Base-by-base conservation (phyloP, 2,113 vertebrate species). In the Toxotes chatareus region DNA sequence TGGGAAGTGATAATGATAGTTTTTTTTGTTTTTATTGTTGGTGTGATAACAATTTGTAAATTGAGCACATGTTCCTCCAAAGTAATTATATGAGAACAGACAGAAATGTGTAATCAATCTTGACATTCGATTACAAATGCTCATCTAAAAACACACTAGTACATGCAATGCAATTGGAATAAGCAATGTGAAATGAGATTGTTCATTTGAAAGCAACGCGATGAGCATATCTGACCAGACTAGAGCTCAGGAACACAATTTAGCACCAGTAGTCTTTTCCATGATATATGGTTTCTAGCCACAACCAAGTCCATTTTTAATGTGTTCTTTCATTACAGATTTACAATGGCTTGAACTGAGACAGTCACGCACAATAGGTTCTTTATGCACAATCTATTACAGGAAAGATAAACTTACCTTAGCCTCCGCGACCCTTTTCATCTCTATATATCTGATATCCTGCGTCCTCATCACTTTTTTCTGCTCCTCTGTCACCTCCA, bases 361-460 rank as follows among this genome's bases (percentile, higher is more conserved):
- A n/a, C 2, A 14, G 8, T n/a, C 7, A 21, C 13, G 14, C 8
- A 47, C 3, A 19, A 31, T 2, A 16, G 7, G n/a, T 31, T 67
- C 27, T 51, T 23, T 13, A 16, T 10, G 9, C 13, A 47, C 23
- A 31, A 32, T 8, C 10, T 17, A 13, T 34, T 12, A 17, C 11
- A 34, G 7, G 0, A 1, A 32, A 34, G 3, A 11, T 16, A 40
- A 32, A 46, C 68, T 86, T 89, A 99, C 97, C 96, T 96, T 97
- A 13, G 94, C 94, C 92, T 99, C 98, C 1, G 97, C 94, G 9
- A 98, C 94, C 66, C 98, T 96, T 82, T 99, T 99, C 96, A 98
- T 98, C 94, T 99, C 97, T 81, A 99, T 88, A 0, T 99, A 99
- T 92, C 95, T 96, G 49, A 99, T 92, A 73, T 99, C 98, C 91